Evolutionary conservation across 2,888 invertebrate genomes (phyloP), one percentile per base, ranked within the genome.

Genomic region (Blera fallax): DNA sequence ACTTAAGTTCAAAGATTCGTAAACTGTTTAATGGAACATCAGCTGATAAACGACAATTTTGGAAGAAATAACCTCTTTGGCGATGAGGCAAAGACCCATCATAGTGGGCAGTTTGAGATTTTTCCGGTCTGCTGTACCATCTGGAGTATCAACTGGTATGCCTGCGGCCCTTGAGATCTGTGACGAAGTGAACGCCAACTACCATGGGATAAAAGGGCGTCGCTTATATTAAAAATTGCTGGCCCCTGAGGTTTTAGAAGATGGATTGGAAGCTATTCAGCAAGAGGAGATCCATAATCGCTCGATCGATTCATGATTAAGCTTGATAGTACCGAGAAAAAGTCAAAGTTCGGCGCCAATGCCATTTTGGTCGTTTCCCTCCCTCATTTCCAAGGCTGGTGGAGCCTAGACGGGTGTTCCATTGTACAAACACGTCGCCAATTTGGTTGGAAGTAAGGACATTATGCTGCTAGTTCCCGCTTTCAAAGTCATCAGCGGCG

Each of bases 401-500:
- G 99, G 99, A 88, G 98, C 98, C 89, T 96, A 98, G 93, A 98
- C 98, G 92, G 97, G 96, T 79, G 93, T 97, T 21, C 97, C 97
- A n/a, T 93, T 97, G 32, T 97, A 97, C 93, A 95, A 95, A 93
- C 98, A 99, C 93, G 95, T 99, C 90, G 99, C 99, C 83, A 98
- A 99, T 91, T 94, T 99, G 90, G 97, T 99, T 88, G 98, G 98
- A 88, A 98, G 97, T 90, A 94, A 93, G 87, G 94, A 98, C 40
- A 96, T 99, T 89, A 95, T 99, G 82, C 94, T 99, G 81, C 99
- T 99, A 3, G 97, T 98, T 2, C 99, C 99, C 50, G 98, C 99
- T 52, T 98, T 99, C 93, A 99, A 99, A 91, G 99, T 99, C 16
- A 99, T 99, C 93, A 99, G 99, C 90, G 99, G 99, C 87, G 92